phyloP scores from a whole-genome alignment of 2,113 vertebrate genomes.

The Sylvia atricapilla region DNA sequence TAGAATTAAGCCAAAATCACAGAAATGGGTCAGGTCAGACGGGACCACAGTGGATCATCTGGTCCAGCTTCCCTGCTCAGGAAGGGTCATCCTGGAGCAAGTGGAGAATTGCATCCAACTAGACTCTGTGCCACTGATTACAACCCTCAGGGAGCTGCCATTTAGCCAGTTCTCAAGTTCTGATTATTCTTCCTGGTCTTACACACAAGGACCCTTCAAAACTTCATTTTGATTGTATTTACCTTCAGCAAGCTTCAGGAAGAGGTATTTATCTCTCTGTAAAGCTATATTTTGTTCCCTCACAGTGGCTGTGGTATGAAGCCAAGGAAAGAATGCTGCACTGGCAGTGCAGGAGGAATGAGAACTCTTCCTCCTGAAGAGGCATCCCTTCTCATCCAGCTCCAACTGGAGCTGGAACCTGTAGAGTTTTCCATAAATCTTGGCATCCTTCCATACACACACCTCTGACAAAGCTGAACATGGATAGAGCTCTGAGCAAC shows the following conservation, averaged over 20 bases:
- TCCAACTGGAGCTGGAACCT: neutral
- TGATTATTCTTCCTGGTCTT: neutral
- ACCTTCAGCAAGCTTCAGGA: neutral
- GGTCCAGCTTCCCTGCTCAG: neutral
- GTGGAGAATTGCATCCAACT: neutral
- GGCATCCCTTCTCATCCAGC: neutral
- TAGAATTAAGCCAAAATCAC: neutral
- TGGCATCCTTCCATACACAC: neutral
- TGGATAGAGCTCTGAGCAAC: neutral
- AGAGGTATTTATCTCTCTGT: neutral
- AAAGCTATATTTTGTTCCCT: neutral
- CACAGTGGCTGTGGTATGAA: neutral
- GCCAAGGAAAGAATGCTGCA: neutral
- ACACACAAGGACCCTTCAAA: neutral
- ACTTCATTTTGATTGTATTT: neutral
- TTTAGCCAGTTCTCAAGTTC: neutral
- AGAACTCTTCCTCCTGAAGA: neutral
- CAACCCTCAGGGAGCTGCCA: neutral
- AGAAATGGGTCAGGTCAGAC: neutral
- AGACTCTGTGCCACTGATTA: neutral
- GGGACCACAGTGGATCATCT: neutral
- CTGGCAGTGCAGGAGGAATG: neutral
- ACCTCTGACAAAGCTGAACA: neutral
- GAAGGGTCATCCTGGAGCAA: neutral
- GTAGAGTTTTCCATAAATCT: neutral